Base-by-base conservation (phyloP, 2,797 vertebrate species). In the Atherinosoma microstoma region DNA sequence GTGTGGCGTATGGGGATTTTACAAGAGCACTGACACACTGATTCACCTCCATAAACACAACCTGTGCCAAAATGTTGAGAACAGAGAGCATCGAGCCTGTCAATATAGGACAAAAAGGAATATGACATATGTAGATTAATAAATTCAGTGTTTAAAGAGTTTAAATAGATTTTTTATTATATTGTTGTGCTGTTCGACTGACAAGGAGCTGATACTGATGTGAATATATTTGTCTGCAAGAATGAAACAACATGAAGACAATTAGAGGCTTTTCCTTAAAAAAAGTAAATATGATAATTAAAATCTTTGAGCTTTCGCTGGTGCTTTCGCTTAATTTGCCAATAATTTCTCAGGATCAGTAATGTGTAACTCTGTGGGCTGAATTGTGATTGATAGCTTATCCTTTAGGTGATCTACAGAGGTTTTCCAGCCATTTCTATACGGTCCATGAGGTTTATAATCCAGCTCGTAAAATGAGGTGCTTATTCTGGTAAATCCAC, bases 1-100 rank as follows among this genome's bases (percentile, higher is more conserved):
- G 81, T 75, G 83, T 82, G 85, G 73, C 82, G 83, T 85, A 82
- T 75, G 70, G 78, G 77, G 87, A 87, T 88, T 90, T 87, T 65
- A 84, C 81, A 89, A 80, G 60, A 84, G 82, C 82, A 85, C 60
- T 51, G 79, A 84, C 89, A 86, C 83, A 83, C 72, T 78, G 84
- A 84, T 83, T 89, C 76, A 74, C 70, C 83, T 84, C 75, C 42
- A 49, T 80, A 86, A 88, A 89, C 76, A 88, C 80, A 75, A 75
- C 73, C 82, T 49, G 69, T 78, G 83, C 80, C 85, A 90, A 80
- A 79, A 76, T 64, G 75, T 67, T 67, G 70, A 67, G 64, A 49
- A 65, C 47, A 75, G 53, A 74, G 24, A 86, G 68, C 42, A 5
- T 8, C 65, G 63, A 79, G 66, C 53, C 74, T 24, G 65, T 68